Percentiles rank a stretch among this genome's conserved stretches.
Conservation (phyloP, 2,113 vertebrate species). For the Australoheros scitulus region DNA sequence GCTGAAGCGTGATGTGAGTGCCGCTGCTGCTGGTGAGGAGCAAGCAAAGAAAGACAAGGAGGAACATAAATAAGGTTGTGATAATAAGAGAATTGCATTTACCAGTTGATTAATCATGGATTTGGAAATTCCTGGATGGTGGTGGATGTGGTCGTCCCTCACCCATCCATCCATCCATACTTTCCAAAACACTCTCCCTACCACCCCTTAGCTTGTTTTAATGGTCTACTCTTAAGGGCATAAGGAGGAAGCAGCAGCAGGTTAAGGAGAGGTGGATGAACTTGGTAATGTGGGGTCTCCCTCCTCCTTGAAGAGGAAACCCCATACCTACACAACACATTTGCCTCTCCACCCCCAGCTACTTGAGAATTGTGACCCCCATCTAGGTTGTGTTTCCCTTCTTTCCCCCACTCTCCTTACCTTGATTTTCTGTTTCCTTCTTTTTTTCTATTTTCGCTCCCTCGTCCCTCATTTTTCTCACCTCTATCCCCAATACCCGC, state of each 20-base stretch:
- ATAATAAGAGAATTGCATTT: neutral
- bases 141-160: neutral
- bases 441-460: conserved; percentile 34
- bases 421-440: conserved; percentile 36
- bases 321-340: conserved; percentile 38
- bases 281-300: conserved; percentile 53
- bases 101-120: neutral
- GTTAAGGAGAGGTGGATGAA: conserved; percentile 39
- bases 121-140: conserved; percentile 53
- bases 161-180: too few relatives aligned
- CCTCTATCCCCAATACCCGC: conserved; percentile 64
- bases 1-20: conserved; percentile 7
- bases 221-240: conserved; percentile 26
- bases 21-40: neutral
- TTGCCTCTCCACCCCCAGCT: conserved; percentile 13
- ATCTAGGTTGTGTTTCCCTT: conserved; percentile 24
- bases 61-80: neutral
- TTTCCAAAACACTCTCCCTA: neutral
- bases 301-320: conserved; percentile 59
- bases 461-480: conserved; percentile 41
- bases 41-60: neutral
- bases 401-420: conserved; percentile 21
- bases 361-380: conserved; percentile 50
- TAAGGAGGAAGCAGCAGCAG: neutral
- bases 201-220: neutral